Evolutionary conservation across 2,113 vertebrate species (phyloP).

Genomic region (Prietella phreatophila): DNA sequence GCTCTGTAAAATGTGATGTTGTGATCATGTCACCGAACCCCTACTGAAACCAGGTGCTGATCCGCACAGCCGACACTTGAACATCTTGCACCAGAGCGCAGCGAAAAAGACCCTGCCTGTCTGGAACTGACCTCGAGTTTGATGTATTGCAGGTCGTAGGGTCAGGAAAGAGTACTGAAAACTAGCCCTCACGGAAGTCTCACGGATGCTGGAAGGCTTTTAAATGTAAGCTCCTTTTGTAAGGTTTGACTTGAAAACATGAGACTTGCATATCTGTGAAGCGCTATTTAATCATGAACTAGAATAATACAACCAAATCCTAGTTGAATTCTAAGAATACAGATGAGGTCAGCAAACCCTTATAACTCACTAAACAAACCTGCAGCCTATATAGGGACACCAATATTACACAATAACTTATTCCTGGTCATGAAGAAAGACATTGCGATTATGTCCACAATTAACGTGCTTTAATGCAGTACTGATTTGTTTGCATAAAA

Average conservation of each 20-base stretch:
- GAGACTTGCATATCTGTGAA: not conserved
- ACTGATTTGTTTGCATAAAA: not conserved
- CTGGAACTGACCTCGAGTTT: conserved; percentile 83
- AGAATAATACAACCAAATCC: not conserved
- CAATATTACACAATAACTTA: not conserved
- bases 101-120: conserved; percentile 79
- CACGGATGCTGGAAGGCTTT: conserved; percentile 28
- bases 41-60: conserved; percentile 73
- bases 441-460: not conserved
- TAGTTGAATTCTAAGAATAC: not conserved
- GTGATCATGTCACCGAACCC: conserved; percentile 26
- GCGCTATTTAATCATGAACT: not conserved
- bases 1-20: conserved; percentile 10
- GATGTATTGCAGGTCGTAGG: conserved; percentile 80
- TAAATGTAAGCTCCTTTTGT: conserved; percentile 18
- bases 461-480: not conserved
- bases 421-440: not conserved
- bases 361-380: not conserved
- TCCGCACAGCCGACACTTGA: conserved; percentile 82
- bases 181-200: conserved; percentile 59
- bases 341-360: not conserved
- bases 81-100: conserved; percentile 80
- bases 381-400: not conserved
- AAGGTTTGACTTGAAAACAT: conserved; percentile 27
- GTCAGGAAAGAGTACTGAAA: conserved; percentile 70